These are phyloP conservation scores for Prunella strophiata DNA, from an alignment of 2,797 vertebrate genomes.

Conservation along the genomic window DNA sequence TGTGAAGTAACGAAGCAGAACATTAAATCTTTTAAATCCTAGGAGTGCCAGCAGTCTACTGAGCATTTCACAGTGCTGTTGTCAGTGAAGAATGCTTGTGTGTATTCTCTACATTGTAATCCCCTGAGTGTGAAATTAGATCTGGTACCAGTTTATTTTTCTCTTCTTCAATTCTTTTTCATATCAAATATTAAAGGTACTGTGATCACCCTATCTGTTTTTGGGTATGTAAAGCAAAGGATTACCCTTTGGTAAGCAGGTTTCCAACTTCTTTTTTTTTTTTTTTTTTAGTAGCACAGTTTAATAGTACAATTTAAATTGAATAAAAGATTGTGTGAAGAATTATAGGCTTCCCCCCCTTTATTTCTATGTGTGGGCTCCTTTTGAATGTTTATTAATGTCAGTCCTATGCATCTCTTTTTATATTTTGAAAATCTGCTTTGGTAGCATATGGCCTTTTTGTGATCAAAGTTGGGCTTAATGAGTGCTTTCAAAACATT, in stretches of 20 bases:
- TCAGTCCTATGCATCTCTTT: not conserved
- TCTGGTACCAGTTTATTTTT: constrained; percentile 3
- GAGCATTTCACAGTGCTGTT: constrained; percentile 9
- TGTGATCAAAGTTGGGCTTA: not conserved
- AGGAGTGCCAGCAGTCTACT: not conserved
- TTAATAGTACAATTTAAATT: not conserved
- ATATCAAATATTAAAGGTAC: constrained; percentile 4
- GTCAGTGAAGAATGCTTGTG: constrained; percentile 32
- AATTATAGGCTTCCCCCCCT: rapidly evolving
- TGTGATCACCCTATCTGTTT: not conserved
- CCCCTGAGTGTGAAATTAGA: constrained; percentile 48
- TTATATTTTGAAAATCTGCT: not conserved
- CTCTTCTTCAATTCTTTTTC: not conserved
- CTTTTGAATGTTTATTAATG: not conserved
- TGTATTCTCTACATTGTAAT: constrained; percentile 43
- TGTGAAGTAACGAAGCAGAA: constrained; percentile 50
- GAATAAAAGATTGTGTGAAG: not conserved
- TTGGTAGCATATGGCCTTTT: not conserved
- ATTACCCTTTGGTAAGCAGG: not conserved
- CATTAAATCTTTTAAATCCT: constrained; percentile 48
- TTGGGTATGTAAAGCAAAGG: not conserved
- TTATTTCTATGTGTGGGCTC: not conserved
- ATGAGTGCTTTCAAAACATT: not conserved
- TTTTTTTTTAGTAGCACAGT: not conserved
- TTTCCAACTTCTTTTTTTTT: not conserved